phyloP scores from a whole-genome alignment of 2,113 vertebrate genomes.

The Macrotus californicus region DNA sequence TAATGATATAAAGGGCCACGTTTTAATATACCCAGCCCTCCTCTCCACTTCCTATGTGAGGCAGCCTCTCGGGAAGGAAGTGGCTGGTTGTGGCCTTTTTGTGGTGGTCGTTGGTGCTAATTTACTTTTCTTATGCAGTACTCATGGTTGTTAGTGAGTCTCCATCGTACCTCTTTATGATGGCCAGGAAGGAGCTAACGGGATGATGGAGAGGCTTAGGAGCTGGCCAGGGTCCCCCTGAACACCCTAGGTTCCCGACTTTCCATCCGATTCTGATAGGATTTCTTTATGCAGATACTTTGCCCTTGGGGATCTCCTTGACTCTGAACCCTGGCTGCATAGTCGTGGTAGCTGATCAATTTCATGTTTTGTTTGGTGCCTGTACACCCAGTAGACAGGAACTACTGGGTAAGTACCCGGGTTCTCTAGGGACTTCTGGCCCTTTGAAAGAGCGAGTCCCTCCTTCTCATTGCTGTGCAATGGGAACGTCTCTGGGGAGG shows the following conservation, averaged over 20 bases:
- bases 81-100: background rate
- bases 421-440: background rate
- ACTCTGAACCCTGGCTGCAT: background rate
- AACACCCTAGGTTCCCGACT: background rate
- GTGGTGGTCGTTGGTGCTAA: background rate
- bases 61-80: constrained; percentile 23
- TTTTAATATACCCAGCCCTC: constrained; percentile 54
- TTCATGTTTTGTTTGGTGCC: background rate
- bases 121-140: background rate
- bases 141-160: background rate
- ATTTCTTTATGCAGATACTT: background rate
- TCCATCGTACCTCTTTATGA: background rate
- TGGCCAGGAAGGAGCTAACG: background rate
- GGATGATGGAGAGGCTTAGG: background rate
- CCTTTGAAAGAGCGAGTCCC: background rate
- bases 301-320: background rate
- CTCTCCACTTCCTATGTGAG: constrained; percentile 31
- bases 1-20: constrained; percentile 53
- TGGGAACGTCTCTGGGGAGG: accelerated
- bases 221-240: background rate
- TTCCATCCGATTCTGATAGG: background rate
- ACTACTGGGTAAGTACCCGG: background rate
- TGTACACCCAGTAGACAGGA: background rate
- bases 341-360: background rate
- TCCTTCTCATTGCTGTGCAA: background rate